A percentile compares a stretch with the other conserved stretches of the same genome.
Evolutionary conservation across 92 coral and sea anemone genomes (phyloP).

Genomic region (Ricordea florida): DNA sequence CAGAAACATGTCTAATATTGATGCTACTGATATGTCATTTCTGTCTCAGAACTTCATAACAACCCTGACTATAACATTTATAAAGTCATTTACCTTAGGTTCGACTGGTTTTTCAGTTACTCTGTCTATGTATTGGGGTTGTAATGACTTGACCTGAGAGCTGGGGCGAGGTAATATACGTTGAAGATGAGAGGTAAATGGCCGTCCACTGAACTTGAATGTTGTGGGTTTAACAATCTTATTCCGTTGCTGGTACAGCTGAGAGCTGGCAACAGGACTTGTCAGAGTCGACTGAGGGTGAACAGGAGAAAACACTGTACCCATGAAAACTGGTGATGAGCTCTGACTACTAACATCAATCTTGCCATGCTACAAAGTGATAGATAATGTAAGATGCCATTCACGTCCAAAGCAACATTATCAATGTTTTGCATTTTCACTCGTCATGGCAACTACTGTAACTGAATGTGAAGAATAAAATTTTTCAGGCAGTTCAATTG

Average conservation of each 20-base stretch:
- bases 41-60: too few relatives aligned
- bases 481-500: too few relatives aligned
- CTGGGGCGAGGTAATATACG: constrained; percentile 47
- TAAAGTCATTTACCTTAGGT: constrained; percentile 37
- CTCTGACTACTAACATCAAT: constrained; percentile 12
- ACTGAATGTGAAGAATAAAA: too few relatives aligned
- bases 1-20: too few relatives aligned
- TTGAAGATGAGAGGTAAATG: constrained; percentile 28
- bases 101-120: constrained; percentile 25
- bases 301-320: constrained; percentile 12
- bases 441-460: too few relatives aligned
- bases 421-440: too few relatives aligned
- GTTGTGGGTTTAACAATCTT: constrained; percentile 1
- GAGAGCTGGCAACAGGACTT: not conserved
- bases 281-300: not conserved
- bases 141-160: not conserved
- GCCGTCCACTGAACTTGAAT: constrained; percentile 9
- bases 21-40: too few relatives aligned
- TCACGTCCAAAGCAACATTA: too few relatives aligned
- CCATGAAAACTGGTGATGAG: not conserved
- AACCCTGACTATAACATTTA: too few relatives aligned
- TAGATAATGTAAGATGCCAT: not conserved
- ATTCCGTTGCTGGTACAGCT: constrained; percentile 18
- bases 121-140: not conserved
- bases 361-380: constrained; percentile 9